Evolutionary conservation across 2,113 vertebrate genomes (phyloP).

Genomic region (Syrrhaptes paradoxus): DNA sequence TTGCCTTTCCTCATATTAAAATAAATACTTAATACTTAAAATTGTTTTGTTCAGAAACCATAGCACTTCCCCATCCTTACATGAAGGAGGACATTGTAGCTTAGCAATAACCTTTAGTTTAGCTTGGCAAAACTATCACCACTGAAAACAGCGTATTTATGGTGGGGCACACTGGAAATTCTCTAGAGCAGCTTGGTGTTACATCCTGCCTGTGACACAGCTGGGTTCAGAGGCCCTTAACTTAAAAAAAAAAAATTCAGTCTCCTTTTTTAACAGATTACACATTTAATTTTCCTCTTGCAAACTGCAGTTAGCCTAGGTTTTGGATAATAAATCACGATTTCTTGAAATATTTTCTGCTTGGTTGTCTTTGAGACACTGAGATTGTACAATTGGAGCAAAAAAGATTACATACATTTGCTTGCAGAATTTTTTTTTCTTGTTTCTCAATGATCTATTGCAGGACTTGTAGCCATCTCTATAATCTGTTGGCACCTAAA

Average conservation of each 20-base stretch:
- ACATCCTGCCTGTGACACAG: background rate
- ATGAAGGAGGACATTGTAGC: accelerated
- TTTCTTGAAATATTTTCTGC: background rate
- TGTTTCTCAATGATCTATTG: background rate
- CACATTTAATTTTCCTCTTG: background rate
- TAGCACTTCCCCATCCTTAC: background rate
- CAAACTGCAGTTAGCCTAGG: background rate
- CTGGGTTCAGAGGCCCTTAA: background rate
- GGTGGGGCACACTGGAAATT: background rate
- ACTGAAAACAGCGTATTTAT: background rate
- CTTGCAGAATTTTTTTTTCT: background rate
- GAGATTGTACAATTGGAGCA: background rate
- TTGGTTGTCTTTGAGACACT: background rate
- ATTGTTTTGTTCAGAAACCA: background rate
- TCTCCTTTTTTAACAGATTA: background rate
- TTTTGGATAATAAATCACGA: background rate
- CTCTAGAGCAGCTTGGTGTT: accelerated
- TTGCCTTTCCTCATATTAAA: background rate
- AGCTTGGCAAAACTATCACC: background rate
- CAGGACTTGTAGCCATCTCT: background rate
- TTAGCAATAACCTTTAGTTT: background rate
- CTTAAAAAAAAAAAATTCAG: background rate
- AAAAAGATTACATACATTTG: background rate
- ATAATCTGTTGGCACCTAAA: background rate
- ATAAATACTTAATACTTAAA: background rate